Evolutionary conservation across 92 coral and sea anemone genomes (phyloP), one percentile per base, ranked within the genome.

Genomic region (Chrysogorgia sp.): DNA sequence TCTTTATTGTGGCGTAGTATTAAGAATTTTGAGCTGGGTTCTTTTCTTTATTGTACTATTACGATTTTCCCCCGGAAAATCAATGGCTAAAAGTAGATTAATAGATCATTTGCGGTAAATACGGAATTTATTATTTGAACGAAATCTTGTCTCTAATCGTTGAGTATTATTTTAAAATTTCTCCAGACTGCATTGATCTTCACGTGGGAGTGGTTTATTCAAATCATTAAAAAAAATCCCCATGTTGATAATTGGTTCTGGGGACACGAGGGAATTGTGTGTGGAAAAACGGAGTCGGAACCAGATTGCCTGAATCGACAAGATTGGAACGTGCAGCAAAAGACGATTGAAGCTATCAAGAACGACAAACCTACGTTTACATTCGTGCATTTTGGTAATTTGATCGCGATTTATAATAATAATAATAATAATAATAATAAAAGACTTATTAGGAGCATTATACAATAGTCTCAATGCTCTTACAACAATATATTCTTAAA

Each of bases 141-240:
- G 17, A 43, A 43, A 43, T 9, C 50, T 43, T 43, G 9, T 17
- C 17, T 8, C 17, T 17, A 43, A 17, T 43, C 17, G 9, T 43
- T 43, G 10, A 43, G 50, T 43, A 9, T 43, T 43, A 9, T 43
- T 8, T 43, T 9, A 43, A 43, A 43, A 43, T 57, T n/a, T 72
- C 6, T 72, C 35, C 53, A 72, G 79, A 72, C 79, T 32, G 64
- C 65, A 25, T 23, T 72, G 40, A 28, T 72, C 13, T 72, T 53
- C 53, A 72, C 79, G 28, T 72, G 79, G 79, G 28, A 48, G 10
- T 72, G 79, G 79, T 72, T 72, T 35, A 1, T 30, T n/a, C 79
- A 72, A 72, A 56, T 72, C 15, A 65, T 40, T 8, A 34, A 52
- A 32, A 3, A 72, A 3, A 72, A 72, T 33, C 79, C 79, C 37